These are phyloP conservation scores for Stenoptilia bipunctidactyla DNA, from an alignment of 2,888 invertebrate species.

Conservation along the genomic window DNA sequence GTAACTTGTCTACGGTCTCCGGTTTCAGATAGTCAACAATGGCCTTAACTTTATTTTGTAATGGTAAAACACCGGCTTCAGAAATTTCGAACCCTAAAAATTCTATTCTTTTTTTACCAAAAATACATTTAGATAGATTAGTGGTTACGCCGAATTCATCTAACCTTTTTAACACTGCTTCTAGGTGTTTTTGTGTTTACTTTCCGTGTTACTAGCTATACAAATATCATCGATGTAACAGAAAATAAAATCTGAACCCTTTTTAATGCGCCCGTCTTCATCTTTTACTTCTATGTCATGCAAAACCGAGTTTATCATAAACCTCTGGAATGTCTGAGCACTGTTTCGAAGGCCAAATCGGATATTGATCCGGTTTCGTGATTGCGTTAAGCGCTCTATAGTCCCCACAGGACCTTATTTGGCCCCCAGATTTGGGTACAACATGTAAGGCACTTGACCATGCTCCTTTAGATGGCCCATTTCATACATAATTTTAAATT, in stretches of 20 bases:
- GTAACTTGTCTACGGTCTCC: conserved; percentile 7
- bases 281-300: no score
- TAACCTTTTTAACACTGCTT: conserved; percentile 13
- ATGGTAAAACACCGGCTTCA: conserved; percentile 4
- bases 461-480: conserved; percentile 22
- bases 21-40: conserved; percentile 6
- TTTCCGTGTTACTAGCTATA: neutral
- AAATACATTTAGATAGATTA: conserved; percentile 13
- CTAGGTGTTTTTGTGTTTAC: neutral
- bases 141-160: conserved; percentile 17
- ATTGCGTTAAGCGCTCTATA: conserved; percentile 27
- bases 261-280: no score
- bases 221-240: conserved; percentile 1
- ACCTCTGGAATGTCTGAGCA: conserved; percentile 30
- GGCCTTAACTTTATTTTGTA: conserved; percentile 7
- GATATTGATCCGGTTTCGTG: conserved; percentile 26
- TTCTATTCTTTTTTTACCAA: neutral
- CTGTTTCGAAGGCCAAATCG: conserved; percentile 29
- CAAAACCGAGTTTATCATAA: conserved; percentile 24
- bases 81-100: conserved; percentile 9
- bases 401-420: conserved; percentile 25
- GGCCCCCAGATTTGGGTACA: conserved; percentile 4
- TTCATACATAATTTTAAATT: neutral
- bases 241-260: conserved; percentile 8
- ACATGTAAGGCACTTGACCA: conserved; percentile 24